phyloP scores from a whole-genome alignment of 2,888 invertebrate genomes.

The Syritta pipiens region DNA sequence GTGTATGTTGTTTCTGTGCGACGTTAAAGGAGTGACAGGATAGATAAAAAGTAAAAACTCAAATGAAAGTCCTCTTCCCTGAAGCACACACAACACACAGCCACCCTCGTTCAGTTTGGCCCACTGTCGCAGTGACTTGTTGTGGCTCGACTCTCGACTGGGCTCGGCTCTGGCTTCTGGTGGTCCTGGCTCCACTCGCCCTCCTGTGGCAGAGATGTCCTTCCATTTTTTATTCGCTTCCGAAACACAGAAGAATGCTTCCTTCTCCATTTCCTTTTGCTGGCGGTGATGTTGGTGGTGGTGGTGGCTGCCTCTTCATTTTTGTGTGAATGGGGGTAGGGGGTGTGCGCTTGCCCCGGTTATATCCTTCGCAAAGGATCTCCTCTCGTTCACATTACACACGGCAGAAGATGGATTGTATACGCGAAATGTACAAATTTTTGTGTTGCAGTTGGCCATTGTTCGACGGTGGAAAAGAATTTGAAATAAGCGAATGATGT shows the following conservation, averaged over 20 bases:
- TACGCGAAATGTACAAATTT: conserved; percentile 54
- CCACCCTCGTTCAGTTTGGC: background rate
- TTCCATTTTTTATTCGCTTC: conserved; percentile 52
- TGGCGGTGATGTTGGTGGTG: background rate
- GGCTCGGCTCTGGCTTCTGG: no score
- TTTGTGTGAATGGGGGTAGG: conserved; percentile 8
- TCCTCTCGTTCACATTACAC: conserved; percentile 45
- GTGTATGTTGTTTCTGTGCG: conserved; percentile 8
- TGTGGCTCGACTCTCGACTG: no score
- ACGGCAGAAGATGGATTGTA: conserved; percentile 60
- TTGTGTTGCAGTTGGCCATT: conserved; percentile 35
- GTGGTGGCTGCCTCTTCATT: conserved; percentile 13
- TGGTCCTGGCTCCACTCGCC: no score
- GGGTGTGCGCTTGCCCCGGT: no score
- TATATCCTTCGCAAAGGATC: conserved; percentile 53
- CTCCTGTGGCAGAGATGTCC: conserved; percentile 33
- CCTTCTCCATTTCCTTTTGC: conserved; percentile 49
- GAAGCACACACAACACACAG: background rate
- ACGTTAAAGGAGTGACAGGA: conserved; percentile 50
- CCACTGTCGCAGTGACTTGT: no score
- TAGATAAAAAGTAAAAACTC: conserved; percentile 35
- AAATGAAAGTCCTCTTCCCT: conserved; percentile 24
- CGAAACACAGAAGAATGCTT: conserved; percentile 58
- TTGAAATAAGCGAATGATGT: background rate
- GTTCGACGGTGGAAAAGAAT: conserved; percentile 11